A percentile compares a stretch with the other conserved stretches of the same genome.
Evolutionary conservation across 2,888 invertebrate genomes (phyloP).

Genomic region (Stegana nigrithorax): DNA sequence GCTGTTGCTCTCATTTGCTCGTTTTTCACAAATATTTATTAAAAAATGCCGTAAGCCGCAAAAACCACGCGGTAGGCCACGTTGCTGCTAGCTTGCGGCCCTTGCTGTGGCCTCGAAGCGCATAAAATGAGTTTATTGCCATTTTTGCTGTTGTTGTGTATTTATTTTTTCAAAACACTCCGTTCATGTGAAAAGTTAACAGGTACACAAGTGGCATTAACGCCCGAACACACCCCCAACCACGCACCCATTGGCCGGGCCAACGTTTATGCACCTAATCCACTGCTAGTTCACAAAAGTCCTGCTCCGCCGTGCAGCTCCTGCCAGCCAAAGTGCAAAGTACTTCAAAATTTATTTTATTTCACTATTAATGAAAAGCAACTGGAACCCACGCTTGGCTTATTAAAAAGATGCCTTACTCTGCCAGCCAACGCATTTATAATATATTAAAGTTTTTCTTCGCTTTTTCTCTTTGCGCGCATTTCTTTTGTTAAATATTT

Average conservation of each 20-base stretch:
- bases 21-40: no score
- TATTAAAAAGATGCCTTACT: background rate
- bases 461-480: no score
- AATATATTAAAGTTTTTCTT: no score
- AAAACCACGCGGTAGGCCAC: no score
- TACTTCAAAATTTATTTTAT: slow-evolving; percentile 3
- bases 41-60: no score
- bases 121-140: slow-evolving; percentile 40
- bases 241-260: background rate
- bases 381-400: background rate
- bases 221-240: background rate
- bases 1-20: no score
- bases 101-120: slow-evolving; percentile 1
- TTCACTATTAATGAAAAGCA: background rate
- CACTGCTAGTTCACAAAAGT: slow-evolving; percentile 54
- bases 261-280: slow-evolving; percentile 37
- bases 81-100: background rate
- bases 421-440: no score
- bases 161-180: no score
- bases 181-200: slow-evolving; percentile 30
- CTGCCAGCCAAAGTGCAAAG: slow-evolving; percentile 45
- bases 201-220: slow-evolving; percentile 12
- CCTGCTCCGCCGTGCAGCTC: no score
- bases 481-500: no score
- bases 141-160: no score